Percentiles rank a stretch among this genome's conserved stretches.
These are phyloP conservation scores for Parelbella ahira DNA, from an alignment of 2,888 invertebrate genomes.

Conservation along the genomic window DNA sequence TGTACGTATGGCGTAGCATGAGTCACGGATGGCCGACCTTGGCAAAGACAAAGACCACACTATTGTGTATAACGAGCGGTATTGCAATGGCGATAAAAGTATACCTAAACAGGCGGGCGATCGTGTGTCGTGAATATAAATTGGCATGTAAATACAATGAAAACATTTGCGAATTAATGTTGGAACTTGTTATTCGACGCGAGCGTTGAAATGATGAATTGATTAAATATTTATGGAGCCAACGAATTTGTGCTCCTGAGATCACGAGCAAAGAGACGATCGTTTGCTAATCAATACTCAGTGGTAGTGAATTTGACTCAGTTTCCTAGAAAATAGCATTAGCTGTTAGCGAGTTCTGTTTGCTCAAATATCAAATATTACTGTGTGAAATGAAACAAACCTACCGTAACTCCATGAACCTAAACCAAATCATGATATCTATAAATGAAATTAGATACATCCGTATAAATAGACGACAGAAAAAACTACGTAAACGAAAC, in stretches of 20 bases:
- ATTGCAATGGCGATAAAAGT: constrained; percentile 59
- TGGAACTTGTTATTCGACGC: constrained; percentile 32
- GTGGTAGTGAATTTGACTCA: constrained; percentile 8
- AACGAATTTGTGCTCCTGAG: constrained; percentile 2
- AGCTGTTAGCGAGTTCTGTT: too few relatives aligned
- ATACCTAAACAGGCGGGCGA: constrained; percentile 52
- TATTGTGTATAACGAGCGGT: constrained; percentile 54
- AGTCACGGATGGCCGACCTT: constrained; percentile 55
- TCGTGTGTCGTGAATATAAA: constrained; percentile 52
- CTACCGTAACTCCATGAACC: too few relatives aligned
- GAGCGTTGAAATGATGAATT: constrained; percentile 26
- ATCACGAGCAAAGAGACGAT: constrained; percentile 7
- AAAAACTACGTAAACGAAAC: too few relatives aligned
- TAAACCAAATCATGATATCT: too few relatives aligned
- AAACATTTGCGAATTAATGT: constrained; percentile 45
- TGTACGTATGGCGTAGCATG: constrained; percentile 30
- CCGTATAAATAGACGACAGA: too few relatives aligned
- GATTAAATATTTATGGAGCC: constrained; percentile 30
- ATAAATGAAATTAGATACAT: too few relatives aligned
- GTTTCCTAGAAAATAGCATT: constrained; percentile 5
- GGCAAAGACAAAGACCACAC: constrained; percentile 68
- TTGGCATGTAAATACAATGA: constrained; percentile 39
- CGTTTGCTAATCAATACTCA: constrained; percentile 13
- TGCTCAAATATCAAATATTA: too few relatives aligned
- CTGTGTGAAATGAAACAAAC: too few relatives aligned